These are phyloP conservation scores for Achlya flavicornis DNA, from an alignment of 2,888 invertebrate species.

Conservation along the genomic window DNA sequence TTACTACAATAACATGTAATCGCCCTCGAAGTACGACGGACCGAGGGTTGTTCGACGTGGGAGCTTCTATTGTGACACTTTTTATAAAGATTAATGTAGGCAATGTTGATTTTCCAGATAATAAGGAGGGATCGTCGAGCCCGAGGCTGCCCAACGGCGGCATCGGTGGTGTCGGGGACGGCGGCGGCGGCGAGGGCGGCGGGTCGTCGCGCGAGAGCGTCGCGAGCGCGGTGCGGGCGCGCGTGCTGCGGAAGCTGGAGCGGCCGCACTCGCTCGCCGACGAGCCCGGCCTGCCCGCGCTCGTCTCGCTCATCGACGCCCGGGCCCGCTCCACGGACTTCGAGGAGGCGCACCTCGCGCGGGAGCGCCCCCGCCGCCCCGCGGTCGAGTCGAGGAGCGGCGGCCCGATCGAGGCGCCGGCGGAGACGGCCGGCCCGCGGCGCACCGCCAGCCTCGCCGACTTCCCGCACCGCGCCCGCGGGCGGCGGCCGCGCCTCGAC, in stretches of 20 bases:
- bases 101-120: conserved; percentile 46
- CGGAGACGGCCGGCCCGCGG: conserved; percentile 36
- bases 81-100: too few relatives aligned
- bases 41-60: too few relatives aligned
- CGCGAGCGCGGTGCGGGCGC: conserved; percentile 59
- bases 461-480: conserved; percentile 49
- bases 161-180: conserved; percentile 35
- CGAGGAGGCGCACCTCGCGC: conserved; percentile 26
- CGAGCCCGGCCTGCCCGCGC: conserved; percentile 46
- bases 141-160: conserved; percentile 37
- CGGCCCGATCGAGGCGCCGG: conserved; percentile 47
- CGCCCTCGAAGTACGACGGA: too few relatives aligned
- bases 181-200: conserved; percentile 26
- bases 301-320: conserved; percentile 52
- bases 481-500: conserved; percentile 33
- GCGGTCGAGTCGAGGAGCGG: conserved; percentile 47
- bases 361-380: background rate
- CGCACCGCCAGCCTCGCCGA: conserved; percentile 57
- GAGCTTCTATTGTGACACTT: too few relatives aligned
- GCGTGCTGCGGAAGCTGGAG: conserved; percentile 55
- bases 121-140: conserved; percentile 42
- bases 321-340: conserved; percentile 58
- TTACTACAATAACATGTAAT: too few relatives aligned
- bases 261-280: conserved; percentile 68
- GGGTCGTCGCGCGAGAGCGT: conserved; percentile 58